Evolutionary conservation across 1,140 invertebrate species (phyloP).

Genomic region (Zaprionus camerounensis): DNA sequence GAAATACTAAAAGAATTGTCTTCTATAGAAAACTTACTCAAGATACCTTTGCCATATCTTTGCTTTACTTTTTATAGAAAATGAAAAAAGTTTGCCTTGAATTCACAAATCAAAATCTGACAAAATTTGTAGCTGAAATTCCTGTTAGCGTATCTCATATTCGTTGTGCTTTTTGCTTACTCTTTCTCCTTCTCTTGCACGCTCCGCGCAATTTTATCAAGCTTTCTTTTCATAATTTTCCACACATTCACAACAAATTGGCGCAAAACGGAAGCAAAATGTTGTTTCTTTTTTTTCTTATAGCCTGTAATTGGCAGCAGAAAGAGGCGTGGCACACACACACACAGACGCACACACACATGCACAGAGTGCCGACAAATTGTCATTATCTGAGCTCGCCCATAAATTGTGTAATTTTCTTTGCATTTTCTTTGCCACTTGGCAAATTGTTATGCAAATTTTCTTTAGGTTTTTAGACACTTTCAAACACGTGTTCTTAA

Average conservation of each 20-base stretch:
- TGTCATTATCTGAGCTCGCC: slow-evolving; percentile 59
- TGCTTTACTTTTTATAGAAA: background rate
- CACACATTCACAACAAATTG: slow-evolving; percentile 34
- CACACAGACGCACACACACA: slow-evolving; percentile 1
- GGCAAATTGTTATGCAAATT: slow-evolving; percentile 79
- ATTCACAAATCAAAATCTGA: background rate
- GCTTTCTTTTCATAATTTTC: slow-evolving; percentile 41
- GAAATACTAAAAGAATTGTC: background rate
- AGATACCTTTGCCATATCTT: background rate
- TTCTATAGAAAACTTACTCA: background rate
- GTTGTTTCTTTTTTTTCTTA: slow-evolving; percentile 4
- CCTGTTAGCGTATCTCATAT: slow-evolving; percentile 3
- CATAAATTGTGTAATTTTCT: slow-evolving; percentile 74
- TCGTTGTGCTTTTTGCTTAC: slow-evolving; percentile 4
- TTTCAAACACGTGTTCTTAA: slow-evolving; percentile 75
- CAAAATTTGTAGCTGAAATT: background rate
- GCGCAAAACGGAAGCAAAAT: slow-evolving; percentile 45
- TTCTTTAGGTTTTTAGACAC: slow-evolving; percentile 48
- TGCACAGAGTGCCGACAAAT: slow-evolving; percentile 43
- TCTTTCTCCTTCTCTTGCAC: background rate
- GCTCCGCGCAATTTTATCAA: slow-evolving; percentile 13
- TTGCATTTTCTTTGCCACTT: slow-evolving; percentile 52
- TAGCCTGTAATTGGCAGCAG: slow-evolving; percentile 30
- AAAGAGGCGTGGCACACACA: slow-evolving; percentile 26
- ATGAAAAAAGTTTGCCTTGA: no score